Evolutionary conservation across 2,113 vertebrate species (phyloP), one percentile per base, ranked within the genome.

Genomic region (Spea bombifrons): DNA sequence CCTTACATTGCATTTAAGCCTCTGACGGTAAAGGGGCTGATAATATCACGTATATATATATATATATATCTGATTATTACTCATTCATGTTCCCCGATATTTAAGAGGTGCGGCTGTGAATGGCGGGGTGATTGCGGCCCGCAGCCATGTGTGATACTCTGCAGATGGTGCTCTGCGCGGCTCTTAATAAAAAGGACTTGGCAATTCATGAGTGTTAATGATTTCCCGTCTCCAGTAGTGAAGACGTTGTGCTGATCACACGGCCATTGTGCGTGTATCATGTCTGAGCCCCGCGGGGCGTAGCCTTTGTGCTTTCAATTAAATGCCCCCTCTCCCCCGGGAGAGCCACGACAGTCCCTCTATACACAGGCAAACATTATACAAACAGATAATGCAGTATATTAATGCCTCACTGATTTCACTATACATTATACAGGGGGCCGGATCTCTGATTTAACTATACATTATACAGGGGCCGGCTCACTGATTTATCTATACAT

Each of bases 151-250:
- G 85, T 94, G 93, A 93, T 92, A 86, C 89, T 88, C 90, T 95
- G 92, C 96, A 98, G 96, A 98, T 98, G 96, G 95, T 92, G 89
- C 86, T 9, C 83, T 46, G 84, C 88, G 83, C 89, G 86, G 87
- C 90, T 85, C 90, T 89, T 90, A 89, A 92, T 92, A 91, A 94
- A 92, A 90, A 87, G 47, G 74, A 59, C 93, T 98, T 98, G 96
- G 94, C 95, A 96, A 97, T 98, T 96, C 95, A 98, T 98, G 94
- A 98, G 93, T 88, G 86, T 92, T 94, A 94, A 91, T 90, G 92
- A 91, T 88, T 89, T 95, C 92, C 92, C 85, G 90, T 90, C 91
- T 90, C 90, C 90, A 91, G 87, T 88, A 87, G 87, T 85, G 83
- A 83, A 85, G 83, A 83, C 90, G 91, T 90, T 90, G 88, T 90